Conservation (phyloP, 2,113 vertebrate species). For the Limnothrissa miodon region DNA sequence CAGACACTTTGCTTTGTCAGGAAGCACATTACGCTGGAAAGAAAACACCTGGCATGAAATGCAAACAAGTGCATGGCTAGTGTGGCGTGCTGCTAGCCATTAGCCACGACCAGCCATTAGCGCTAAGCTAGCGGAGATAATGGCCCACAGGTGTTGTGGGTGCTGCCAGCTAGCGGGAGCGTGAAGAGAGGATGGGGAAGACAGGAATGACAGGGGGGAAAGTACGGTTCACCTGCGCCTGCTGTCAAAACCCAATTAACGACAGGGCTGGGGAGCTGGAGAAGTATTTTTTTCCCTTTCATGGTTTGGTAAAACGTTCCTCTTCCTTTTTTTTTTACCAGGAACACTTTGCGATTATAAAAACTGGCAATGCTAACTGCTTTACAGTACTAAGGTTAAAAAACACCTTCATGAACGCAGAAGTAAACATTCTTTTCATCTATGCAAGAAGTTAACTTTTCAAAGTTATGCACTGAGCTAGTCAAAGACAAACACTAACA, state of each 20-base stretch:
- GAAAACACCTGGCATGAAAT: constrained; percentile 20
- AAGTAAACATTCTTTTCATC: neutral
- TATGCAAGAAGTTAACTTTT: neutral
- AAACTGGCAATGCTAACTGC: neutral
- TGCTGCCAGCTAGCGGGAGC: neutral
- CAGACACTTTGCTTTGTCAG: neutral
- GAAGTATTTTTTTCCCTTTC: neutral
- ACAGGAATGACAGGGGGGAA: neutral
- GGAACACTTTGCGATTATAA: neutral
- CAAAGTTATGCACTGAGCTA: neutral
- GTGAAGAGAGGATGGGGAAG: neutral
- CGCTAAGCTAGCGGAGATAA: constrained; percentile 45
- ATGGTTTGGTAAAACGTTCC: neutral
- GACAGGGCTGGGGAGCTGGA: neutral
- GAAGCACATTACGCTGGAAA: neutral
- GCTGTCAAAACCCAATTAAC: constrained; percentile 1
- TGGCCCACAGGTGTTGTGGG: constrained; percentile 44
- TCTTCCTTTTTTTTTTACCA: neutral
- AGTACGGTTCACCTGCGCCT: constrained; percentile 3
- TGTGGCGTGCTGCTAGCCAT: constrained; percentile 25
- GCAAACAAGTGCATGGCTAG: constrained; percentile 17
- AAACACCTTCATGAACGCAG: neutral
- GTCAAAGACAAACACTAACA: neutral
- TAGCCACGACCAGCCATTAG: constrained; percentile 38
- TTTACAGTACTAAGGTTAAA: neutral